Evolutionary conservation across 1,140 invertebrate genomes (phyloP).

Genomic region (Stenopsyche tienmushanensis): DNA sequence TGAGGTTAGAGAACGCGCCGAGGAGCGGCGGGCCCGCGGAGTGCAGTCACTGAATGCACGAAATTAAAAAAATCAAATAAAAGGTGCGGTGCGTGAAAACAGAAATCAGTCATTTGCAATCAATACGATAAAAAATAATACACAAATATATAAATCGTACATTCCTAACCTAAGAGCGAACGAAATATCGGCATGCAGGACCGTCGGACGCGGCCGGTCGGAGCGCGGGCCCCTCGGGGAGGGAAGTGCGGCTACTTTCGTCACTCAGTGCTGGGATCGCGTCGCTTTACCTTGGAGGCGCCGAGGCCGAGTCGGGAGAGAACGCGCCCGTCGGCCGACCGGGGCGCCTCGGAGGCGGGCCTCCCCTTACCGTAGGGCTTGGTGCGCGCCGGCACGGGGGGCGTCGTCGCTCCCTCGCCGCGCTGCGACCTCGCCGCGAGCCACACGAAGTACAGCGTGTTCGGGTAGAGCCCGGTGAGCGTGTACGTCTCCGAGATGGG

Average conservation of each 20-base stretch:
- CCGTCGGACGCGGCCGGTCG: slow-evolving; percentile 5
- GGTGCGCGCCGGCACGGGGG: slow-evolving; percentile 90
- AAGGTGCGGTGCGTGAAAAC: slow-evolving; percentile 46
- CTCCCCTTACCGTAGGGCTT: slow-evolving; percentile 94
- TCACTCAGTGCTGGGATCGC: slow-evolving; percentile 24
- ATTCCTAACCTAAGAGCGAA: too few relatives aligned
- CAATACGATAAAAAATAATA: slow-evolving; percentile 29
- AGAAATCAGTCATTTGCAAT: slow-evolving; percentile 49
- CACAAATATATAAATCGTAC: slow-evolving; percentile 25
- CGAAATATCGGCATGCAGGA: too few relatives aligned
- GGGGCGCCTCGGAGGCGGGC: too few relatives aligned
- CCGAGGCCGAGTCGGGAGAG: too few relatives aligned
- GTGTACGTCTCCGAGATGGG: slow-evolving; percentile 81
- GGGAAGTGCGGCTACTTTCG: slow-evolving; percentile 8
- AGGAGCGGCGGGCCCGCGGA: too few relatives aligned
- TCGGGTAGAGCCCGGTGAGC: slow-evolving; percentile 85
- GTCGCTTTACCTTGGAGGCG: background rate
- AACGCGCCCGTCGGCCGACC: too few relatives aligned
- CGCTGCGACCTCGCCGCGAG: slow-evolving; percentile 86
- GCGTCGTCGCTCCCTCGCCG: slow-evolving; percentile 92
- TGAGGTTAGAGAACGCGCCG: background rate
- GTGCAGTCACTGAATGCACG: slow-evolving; percentile 58
- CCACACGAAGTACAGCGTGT: slow-evolving; percentile 96
- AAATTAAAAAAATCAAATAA: slow-evolving; percentile 45
- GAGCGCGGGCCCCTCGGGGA: background rate